These are phyloP conservation scores for Hirtodrosophila duncani DNA, from an alignment of 2,888 invertebrate genomes.

Conservation along the genomic window DNA sequence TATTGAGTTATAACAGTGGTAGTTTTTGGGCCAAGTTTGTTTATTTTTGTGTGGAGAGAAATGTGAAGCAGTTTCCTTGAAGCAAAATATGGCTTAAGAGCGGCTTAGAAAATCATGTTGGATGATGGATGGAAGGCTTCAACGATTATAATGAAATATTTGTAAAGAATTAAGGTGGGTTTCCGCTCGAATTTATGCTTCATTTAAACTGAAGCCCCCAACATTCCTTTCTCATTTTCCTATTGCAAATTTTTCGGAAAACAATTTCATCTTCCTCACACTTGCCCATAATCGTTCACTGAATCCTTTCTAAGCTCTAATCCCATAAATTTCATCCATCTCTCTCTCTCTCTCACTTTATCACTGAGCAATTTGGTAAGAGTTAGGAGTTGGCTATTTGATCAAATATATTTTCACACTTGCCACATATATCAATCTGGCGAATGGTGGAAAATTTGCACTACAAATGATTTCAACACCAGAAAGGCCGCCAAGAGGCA, in stretches of 20 bases:
- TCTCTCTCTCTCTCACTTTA: slow-evolving; percentile 14
- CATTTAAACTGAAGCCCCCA: no score
- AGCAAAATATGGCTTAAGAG: no score
- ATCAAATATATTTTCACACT: slow-evolving; percentile 73
- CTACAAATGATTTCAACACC: slow-evolving; percentile 77
- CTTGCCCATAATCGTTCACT: no score
- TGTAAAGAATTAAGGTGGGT: no score
- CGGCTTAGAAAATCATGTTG: no score
- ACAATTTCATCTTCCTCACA: no score
- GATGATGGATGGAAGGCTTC: no score
- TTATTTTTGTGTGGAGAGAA: slow-evolving; percentile 48
- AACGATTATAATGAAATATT: no score
- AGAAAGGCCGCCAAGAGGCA: slow-evolving; percentile 58
- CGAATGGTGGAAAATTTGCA: slow-evolving; percentile 67
- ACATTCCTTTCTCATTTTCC: no score
- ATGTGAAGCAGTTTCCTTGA: no score
- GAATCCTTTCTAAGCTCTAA: slow-evolving; percentile 54
- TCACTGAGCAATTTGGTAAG: slow-evolving; percentile 42
- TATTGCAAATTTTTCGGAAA: no score
- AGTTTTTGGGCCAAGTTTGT: slow-evolving; percentile 55
- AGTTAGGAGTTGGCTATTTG: slow-evolving; percentile 53
- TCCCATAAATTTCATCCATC: slow-evolving; percentile 52
- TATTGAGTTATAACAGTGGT: slow-evolving; percentile 68
- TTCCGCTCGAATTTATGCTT: no score
- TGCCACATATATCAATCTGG: slow-evolving; percentile 70